Conservation (phyloP, 2,113 vertebrate species). For the Nansenia antarctica region DNA sequence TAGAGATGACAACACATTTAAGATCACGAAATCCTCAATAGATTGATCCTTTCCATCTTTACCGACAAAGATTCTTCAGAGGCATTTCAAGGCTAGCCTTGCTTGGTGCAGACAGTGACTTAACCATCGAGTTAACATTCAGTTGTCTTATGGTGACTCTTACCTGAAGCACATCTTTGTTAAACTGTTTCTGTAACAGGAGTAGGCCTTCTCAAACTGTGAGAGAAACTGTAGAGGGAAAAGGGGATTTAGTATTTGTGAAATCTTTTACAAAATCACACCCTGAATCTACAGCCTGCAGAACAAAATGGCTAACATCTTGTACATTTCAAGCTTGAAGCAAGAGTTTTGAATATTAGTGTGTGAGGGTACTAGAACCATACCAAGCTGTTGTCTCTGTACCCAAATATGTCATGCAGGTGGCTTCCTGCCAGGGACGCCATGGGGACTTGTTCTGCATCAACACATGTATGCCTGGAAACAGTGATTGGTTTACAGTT, state of each 20-base stretch:
- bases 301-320: too few relatives aligned
- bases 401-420: constrained; percentile 8
- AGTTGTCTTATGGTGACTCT: too few relatives aligned
- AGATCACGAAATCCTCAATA: too few relatives aligned
- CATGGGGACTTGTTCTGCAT: constrained; percentile 14
- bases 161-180: constrained; percentile 57
- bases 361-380: not conserved
- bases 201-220: constrained; percentile 49
- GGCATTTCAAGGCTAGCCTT: too few relatives aligned
- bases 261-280: not conserved
- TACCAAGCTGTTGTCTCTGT: constrained; percentile 39
- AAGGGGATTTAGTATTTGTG: constrained; percentile 1
- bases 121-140: too few relatives aligned
- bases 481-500: not conserved
- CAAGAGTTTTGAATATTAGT: not conserved
- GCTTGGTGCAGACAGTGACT: too few relatives aligned
- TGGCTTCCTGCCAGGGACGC: constrained; percentile 4
- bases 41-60: too few relatives aligned
- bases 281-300: not conserved
- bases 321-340: too few relatives aligned
- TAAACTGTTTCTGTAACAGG: constrained; percentile 47
- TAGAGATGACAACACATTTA: too few relatives aligned
- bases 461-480: constrained; percentile 49
- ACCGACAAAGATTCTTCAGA: too few relatives aligned
- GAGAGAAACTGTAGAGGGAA: constrained; percentile 29